Evolutionary conservation across 2,888 invertebrate genomes (phyloP).

Genomic region (Athalia circularis): DNA sequence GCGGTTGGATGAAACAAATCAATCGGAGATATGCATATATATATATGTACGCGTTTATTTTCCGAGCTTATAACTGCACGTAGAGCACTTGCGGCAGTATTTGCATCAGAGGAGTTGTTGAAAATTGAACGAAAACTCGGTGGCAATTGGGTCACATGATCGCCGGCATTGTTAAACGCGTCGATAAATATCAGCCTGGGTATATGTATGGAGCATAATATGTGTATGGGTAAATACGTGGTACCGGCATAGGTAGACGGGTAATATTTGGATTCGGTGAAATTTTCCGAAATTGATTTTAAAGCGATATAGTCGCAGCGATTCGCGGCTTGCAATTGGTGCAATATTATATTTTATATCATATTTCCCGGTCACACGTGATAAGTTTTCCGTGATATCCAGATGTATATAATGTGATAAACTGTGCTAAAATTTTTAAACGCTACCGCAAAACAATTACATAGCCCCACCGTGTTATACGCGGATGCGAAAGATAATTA

Average conservation of each 20-base stretch:
- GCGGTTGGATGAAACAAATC: background rate
- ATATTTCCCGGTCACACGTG: too few relatives aligned
- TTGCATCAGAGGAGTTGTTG: background rate
- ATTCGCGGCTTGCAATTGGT: background rate
- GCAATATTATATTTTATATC: too few relatives aligned
- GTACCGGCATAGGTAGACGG: too few relatives aligned
- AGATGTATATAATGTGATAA: too few relatives aligned
- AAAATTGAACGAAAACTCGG: conserved; percentile 3
- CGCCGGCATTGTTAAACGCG: background rate
- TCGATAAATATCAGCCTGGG: conserved; percentile 15
- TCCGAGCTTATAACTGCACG: background rate
- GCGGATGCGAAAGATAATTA: too few relatives aligned
- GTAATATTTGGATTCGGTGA: conserved; percentile 20
- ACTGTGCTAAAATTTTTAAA: too few relatives aligned
- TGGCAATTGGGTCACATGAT: background rate
- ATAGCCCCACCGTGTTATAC: too few relatives aligned
- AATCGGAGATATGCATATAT: too few relatives aligned
- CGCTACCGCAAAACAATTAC: too few relatives aligned
- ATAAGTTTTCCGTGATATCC: too few relatives aligned
- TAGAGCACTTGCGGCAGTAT: background rate
- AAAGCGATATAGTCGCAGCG: background rate
- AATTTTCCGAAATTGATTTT: conserved; percentile 5
- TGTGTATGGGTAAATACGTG: too few relatives aligned
- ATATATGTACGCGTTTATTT: background rate
- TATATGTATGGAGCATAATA: too few relatives aligned